phyloP scores from a whole-genome alignment of 2,113 vertebrate genomes.

The Microcebus ravelobensis region DNA sequence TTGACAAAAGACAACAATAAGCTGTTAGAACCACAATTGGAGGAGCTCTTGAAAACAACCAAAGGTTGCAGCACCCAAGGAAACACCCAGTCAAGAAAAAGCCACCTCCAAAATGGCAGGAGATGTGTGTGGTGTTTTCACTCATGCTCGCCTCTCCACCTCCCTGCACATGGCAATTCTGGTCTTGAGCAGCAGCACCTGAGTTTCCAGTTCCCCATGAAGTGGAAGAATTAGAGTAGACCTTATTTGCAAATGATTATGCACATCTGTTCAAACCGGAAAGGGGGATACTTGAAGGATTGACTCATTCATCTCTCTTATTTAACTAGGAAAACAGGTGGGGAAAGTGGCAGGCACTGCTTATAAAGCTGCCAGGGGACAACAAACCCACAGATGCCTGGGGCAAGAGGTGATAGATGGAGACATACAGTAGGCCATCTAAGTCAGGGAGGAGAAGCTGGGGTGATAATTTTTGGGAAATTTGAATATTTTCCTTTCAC shows the following conservation, averaged over 20 bases:
- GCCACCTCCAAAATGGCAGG: not conserved
- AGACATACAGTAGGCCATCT: not conserved
- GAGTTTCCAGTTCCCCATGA: not conserved
- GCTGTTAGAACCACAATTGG: not conserved
- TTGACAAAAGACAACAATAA: not conserved
- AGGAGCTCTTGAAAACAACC: not conserved
- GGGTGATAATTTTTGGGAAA: not conserved
- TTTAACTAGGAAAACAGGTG: not conserved
- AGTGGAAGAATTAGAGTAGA: not conserved
- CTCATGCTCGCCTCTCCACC: not conserved
- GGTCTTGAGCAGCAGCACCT: not conserved
- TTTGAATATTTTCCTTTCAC: not conserved
- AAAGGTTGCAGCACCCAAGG: not conserved
- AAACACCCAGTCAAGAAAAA: not conserved
- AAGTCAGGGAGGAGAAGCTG: not conserved
- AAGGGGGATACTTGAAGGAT: not conserved
- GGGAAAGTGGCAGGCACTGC: not conserved
- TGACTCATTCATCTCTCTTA: not conserved
- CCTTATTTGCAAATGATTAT: not conserved
- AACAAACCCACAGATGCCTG: not conserved
- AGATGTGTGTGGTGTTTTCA: not conserved
- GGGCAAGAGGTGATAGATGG: not conserved
- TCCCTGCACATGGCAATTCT: not conserved
- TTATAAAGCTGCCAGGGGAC: not conserved
- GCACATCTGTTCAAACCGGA: not conserved